These are phyloP conservation scores for Magallana gigas DNA, from an alignment of 1,140 invertebrate genomes.

Conservation along the genomic window DNA sequence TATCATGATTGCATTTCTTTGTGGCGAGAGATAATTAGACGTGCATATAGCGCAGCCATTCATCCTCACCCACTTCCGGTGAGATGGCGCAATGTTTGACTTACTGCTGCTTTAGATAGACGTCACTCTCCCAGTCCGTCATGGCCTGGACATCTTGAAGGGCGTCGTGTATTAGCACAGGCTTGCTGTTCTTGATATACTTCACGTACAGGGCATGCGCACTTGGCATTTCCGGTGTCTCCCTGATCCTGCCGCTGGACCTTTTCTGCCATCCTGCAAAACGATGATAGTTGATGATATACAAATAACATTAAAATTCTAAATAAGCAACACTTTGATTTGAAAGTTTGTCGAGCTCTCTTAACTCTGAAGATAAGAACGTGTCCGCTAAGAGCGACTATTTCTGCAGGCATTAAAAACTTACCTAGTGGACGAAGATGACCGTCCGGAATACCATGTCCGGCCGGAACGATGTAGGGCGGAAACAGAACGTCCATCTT, in stretches of 20 bases:
- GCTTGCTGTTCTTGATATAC: conserved; percentile 66
- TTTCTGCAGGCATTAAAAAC: neutral
- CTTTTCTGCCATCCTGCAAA: conserved; percentile 65
- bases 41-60: too few relatives aligned
- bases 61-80: too few relatives aligned
- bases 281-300: too few relatives aligned
- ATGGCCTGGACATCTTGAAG: conserved; percentile 64
- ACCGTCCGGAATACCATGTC: conserved; percentile 69
- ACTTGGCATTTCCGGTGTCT: conserved; percentile 58
- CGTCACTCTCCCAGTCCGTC: conserved; percentile 67
- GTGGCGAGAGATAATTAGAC: too few relatives aligned
- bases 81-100: neutral
- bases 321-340: too few relatives aligned
- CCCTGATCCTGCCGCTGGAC: conserved; percentile 62
- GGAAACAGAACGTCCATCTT: conserved; percentile 72
- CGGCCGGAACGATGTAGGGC: conserved; percentile 59
- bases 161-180: conserved; percentile 69
- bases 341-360: neutral
- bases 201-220: conserved; percentile 70
- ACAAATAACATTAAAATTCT: too few relatives aligned
- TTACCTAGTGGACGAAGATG: conserved; percentile 75
- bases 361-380: neutral
- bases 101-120: conserved; percentile 73
- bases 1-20: too few relatives aligned
- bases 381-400: neutral